Conservation (phyloP, 2,113 vertebrate genomes). For the Capreolus pygargus region DNA sequence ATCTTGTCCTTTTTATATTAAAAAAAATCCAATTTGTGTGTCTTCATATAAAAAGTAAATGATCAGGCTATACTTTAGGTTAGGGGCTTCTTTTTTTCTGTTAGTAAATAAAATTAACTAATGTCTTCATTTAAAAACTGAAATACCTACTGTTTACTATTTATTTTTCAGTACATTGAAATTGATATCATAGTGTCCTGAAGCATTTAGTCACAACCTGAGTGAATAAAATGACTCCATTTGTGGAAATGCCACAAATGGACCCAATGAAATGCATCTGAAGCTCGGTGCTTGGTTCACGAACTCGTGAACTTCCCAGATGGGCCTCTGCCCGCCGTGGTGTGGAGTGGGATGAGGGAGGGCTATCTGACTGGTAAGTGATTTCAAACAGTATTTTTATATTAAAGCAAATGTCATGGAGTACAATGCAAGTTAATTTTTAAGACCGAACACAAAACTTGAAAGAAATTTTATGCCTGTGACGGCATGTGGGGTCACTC, state of each 20-base stretch:
- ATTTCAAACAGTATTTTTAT: not conserved
- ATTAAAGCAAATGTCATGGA: not conserved
- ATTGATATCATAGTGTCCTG: not conserved
- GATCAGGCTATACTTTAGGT: conserved; percentile 36
- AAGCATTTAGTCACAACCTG: not conserved
- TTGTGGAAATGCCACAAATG: conserved; percentile 30
- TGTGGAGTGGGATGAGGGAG: not conserved
- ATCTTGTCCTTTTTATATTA: conserved; percentile 45
- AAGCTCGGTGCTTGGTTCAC: not conserved
- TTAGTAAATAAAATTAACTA: conserved; percentile 62
- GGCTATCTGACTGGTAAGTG: not conserved
- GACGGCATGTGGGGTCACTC: not conserved
- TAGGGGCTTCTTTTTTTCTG: not conserved
- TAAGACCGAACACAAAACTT: not conserved
- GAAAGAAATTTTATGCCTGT: not conserved
- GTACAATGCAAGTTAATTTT: not conserved
- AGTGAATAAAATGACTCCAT: conserved; percentile 52
- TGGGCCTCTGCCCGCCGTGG: not conserved
- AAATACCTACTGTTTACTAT: conserved; percentile 23
- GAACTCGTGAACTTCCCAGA: not conserved
- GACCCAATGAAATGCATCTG: not conserved
- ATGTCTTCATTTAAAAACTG: conserved; percentile 65
- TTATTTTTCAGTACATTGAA: conserved; percentile 44
- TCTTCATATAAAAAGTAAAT: conserved; percentile 49
- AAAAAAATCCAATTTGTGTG: conserved; percentile 37